Evolutionary conservation across 2,113 vertebrate genomes (phyloP), one percentile per base, ranked within the genome.

Genomic region (Xyliphius kryptos): DNA sequence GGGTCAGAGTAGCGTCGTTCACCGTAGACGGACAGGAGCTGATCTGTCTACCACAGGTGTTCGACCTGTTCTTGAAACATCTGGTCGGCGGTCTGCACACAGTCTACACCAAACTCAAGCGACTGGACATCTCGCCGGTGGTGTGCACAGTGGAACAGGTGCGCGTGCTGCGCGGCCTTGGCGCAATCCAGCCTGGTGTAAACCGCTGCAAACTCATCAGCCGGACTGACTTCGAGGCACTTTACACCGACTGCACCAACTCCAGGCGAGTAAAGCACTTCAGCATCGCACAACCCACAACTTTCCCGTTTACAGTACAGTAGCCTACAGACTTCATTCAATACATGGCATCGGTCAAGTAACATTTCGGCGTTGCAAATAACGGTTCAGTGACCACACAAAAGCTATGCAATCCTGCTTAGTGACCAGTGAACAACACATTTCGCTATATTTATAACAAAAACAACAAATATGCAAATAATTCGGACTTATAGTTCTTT

Each of bases 121-220:
- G 93, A 66, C 89, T 95, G 83, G 85, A 89, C 84, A 92, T 95
- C 81, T 80, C 86, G 67, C 92, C 92, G 8, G 89, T 93, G 74
- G 93, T 95, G 50, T 95, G 93, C 83, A 93, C 86, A 21, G 92
- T 95, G 61, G 93, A 95, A 83, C 92, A 95, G 83, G 91, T 95
- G 77, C 89, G 92, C 61, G 89, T 93, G 63, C 88, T 96, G 79
- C 86, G 92, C 6, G 90, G 92, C 20, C 87, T 95, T 75, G 92
- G 93, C 3, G 93, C 92, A 75, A 96, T 95, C 75, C 93, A 95
- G 85, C 93, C 92, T 2, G 92, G 93, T 38, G 93, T 96, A 51
- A 95, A 96, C 83, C 91, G 92, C 79, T 95, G 93, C 86, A 96
- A 96, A 70, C 91, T 96, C 77, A 92, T 95, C 85, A 89, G 88